Evolutionary conservation across 2,888 invertebrate genomes (phyloP).

Genomic region (Pherbina coryleti): DNA sequence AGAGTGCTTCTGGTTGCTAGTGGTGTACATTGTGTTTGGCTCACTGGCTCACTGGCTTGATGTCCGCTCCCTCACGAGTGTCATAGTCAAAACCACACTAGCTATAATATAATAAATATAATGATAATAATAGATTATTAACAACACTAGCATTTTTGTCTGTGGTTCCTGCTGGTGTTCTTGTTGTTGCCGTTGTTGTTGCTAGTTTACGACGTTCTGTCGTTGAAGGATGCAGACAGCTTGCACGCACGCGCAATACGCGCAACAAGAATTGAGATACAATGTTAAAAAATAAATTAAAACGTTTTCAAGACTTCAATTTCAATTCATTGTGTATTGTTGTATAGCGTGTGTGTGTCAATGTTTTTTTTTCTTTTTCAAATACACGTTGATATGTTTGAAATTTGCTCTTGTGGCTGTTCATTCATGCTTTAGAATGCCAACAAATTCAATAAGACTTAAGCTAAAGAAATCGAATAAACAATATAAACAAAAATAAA

Average conservation of each 20-base stretch:
- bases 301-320: not conserved
- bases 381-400: slow-evolving; percentile 1
- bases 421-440: slow-evolving; percentile 7
- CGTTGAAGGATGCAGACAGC: not conserved
- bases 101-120: slow-evolving; percentile 39
- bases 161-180: slow-evolving; percentile 11
- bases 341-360: not conserved
- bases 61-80: slow-evolving; percentile 46
- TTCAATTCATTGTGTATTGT: slow-evolving; percentile 2
- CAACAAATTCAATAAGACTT: not conserved
- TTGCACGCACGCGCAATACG: not conserved
- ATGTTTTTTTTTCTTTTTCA: not conserved
- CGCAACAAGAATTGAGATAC: slow-evolving; percentile 23
- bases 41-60: slow-evolving; percentile 36
- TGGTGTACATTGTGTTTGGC: not conserved
- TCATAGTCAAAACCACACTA: slow-evolving; percentile 26
- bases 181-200: not conserved
- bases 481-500: slow-evolving; percentile 20
- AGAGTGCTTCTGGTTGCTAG: not conserved
- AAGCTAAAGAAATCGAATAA: not conserved
- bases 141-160: slow-evolving; percentile 30
- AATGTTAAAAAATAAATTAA: not conserved
- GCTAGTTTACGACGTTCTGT: not conserved
- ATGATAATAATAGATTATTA: slow-evolving; percentile 50
- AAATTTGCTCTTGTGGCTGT: not conserved